Percentiles rank a stretch among this genome's conserved stretches.
These are phyloP conservation scores for Pseudocheirus occidentalis DNA, from an alignment of 2,797 vertebrate species.

Conservation along the genomic window DNA sequence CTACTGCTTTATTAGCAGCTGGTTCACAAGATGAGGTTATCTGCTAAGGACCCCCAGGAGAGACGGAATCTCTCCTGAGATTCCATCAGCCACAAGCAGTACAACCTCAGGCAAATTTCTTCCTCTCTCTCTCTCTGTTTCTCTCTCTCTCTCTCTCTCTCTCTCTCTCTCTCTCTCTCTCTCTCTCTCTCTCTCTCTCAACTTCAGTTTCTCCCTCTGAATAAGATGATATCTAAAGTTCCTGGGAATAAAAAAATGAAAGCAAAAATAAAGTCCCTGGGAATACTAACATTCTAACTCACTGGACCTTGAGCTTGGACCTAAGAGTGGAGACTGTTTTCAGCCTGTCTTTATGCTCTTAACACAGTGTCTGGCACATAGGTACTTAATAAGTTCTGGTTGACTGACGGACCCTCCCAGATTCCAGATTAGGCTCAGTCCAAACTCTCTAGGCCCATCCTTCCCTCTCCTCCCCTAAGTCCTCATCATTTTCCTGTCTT, in stretches of 20 bases:
- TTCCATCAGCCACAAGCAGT: neutral
- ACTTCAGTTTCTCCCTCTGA: neutral
- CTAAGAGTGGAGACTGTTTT: neutral
- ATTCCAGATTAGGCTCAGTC: neutral
- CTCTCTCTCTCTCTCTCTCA: neutral
- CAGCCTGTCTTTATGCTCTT: neutral
- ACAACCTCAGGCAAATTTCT: neutral
- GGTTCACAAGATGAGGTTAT: neutral
- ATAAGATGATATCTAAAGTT: neutral
- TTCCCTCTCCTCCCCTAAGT: neutral
- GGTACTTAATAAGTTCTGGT: fast-evolving
- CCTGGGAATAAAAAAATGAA: neutral
- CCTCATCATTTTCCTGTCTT: fast-evolving
- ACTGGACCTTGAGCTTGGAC: neutral
- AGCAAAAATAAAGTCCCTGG: neutral
- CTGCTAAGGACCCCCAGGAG: neutral
- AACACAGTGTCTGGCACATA: neutral
- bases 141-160: neutral
- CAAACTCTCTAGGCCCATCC: neutral
- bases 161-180: neutral
- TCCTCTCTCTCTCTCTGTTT: neutral
- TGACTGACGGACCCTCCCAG: neutral
- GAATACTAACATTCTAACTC: neutral
- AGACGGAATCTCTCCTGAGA: neutral
- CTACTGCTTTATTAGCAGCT: neutral